These are phyloP conservation scores for Pachydiplax longipennis DNA, from an alignment of 2,888 invertebrate species.

Conservation along the genomic window DNA sequence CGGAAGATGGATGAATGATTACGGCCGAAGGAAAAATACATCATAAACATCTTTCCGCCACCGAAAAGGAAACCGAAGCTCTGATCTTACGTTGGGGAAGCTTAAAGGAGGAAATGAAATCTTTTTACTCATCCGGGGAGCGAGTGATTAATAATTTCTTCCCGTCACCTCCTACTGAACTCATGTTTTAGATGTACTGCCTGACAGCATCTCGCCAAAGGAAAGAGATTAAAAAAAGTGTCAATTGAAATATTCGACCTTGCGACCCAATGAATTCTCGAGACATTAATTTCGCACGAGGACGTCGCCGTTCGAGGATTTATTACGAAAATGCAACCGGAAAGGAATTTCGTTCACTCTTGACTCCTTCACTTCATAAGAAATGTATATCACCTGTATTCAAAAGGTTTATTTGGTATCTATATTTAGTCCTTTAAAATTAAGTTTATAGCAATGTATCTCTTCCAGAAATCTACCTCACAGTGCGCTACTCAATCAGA, in stretches of 20 bases:
- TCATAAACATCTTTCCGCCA: background rate
- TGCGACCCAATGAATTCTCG: background rate
- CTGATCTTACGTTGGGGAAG: background rate
- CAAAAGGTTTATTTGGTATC: no score
- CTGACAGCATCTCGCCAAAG: background rate
- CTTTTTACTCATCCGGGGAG: background rate
- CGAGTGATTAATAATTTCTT: background rate
- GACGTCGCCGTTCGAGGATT: no score
- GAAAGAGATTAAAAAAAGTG: background rate
- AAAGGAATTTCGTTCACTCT: no score
- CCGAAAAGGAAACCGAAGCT: background rate
- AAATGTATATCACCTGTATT: no score
- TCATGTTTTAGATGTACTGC: background rate
- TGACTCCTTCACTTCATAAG: no score
- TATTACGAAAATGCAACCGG: no score
- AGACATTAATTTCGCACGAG: background rate
- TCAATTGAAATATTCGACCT: background rate
- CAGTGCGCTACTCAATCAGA: no score
- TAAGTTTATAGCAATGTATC: no score
- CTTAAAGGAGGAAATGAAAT: background rate
- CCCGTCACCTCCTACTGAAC: background rate
- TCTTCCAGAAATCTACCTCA: no score
- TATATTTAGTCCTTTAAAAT: no score
- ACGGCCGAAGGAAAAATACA: background rate
- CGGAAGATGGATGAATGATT: background rate